Conservation (phyloP, 23 tunicate species). For the Aplidium turbinatum region DNA sequence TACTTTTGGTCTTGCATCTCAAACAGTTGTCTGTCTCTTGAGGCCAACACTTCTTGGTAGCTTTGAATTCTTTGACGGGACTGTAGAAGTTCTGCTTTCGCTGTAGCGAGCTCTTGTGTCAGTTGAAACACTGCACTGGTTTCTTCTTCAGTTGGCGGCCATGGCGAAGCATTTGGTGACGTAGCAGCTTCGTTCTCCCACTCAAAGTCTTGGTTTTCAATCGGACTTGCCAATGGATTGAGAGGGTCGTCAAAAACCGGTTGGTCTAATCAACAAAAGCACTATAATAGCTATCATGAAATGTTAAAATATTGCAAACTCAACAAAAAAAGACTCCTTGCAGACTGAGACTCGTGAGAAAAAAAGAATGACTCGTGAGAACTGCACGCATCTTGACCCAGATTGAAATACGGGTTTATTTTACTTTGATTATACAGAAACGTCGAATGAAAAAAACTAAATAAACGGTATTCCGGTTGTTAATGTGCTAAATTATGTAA, state of each 20-base stretch:
- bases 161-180: background rate
- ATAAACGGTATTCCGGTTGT: no score
- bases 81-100: constrained; percentile 13
- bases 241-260: constrained; percentile 58
- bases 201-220: constrained; percentile 26
- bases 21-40: constrained; percentile 62
- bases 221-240: background rate
- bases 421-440: no score
- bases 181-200: constrained; percentile 49
- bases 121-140: constrained; percentile 47
- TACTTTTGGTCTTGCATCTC: constrained; percentile 49
- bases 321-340: no score
- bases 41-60: constrained; percentile 62
- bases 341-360: no score
- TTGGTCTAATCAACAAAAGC: constrained; percentile 13
- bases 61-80: constrained; percentile 37
- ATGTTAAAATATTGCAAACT: no score
- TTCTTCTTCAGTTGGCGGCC: constrained; percentile 18
- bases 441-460: no score
- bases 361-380: no score
- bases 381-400: no score
- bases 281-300: no score
- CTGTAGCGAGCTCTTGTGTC: constrained; percentile 36
- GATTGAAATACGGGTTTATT: no score
- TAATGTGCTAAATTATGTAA: no score